Conservation (phyloP, 2,113 vertebrate species). For the Crotalus tigris region DNA sequence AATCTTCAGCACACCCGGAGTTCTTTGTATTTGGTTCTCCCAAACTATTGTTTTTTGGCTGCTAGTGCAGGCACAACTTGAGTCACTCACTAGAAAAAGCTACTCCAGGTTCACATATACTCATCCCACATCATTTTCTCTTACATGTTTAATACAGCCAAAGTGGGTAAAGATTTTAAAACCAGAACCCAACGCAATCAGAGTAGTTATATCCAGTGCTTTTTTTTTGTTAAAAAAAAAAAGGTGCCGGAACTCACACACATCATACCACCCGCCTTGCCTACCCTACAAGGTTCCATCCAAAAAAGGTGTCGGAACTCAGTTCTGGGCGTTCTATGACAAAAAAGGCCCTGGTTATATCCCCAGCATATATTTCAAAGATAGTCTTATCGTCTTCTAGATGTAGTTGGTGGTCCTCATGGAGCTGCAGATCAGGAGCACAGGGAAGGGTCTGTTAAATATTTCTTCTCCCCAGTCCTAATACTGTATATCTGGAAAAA, state of each 20-base stretch:
- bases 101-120: neutral
- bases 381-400: neutral
- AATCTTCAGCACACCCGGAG: neutral
- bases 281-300: no score
- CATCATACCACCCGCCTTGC: no score
- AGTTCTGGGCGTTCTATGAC: no score
- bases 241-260: no score
- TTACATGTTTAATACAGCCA: neutral
- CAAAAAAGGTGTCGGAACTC: no score
- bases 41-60: neutral
- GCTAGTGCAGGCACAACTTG: neutral
- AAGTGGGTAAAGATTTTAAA: neutral
- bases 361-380: neutral
- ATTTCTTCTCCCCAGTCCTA: neutral
- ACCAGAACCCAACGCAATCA: neutral
- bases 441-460: neutral
- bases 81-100: neutral
- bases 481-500: neutral
- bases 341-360: neutral
- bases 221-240: no score
- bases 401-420: neutral
- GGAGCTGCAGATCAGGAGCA: neutral
- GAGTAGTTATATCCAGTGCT: neutral
- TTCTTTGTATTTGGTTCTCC: neutral
- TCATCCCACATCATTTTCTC: neutral